phyloP scores from a whole-genome alignment of 2,888 invertebrate species.

The Leptopilina myrica region DNA sequence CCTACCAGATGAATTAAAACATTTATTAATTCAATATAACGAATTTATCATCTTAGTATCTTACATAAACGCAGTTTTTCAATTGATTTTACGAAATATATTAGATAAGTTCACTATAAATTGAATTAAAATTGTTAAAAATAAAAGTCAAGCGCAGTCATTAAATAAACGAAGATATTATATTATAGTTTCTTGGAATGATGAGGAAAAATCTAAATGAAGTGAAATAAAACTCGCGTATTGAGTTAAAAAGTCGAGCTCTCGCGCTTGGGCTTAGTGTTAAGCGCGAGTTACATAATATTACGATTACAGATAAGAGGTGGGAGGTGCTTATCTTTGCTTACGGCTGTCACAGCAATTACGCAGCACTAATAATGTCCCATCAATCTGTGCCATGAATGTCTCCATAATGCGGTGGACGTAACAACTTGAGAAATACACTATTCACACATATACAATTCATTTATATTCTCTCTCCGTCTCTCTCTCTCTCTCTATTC shows the following conservation, averaged over 20 bases:
- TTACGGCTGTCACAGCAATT: constrained; percentile 59
- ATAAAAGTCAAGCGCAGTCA: no score
- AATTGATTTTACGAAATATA: no score
- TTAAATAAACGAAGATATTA: not conserved
- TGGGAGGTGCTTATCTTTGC: constrained; percentile 61
- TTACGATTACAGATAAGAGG: constrained; percentile 40
- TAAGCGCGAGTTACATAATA: constrained; percentile 44
- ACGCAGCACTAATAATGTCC: constrained; percentile 52
- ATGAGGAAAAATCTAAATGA: constrained; percentile 2
- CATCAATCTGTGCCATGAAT: constrained; percentile 46
- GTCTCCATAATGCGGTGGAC: constrained; percentile 1
- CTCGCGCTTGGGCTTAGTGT: not conserved
- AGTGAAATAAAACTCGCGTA: constrained; percentile 16
- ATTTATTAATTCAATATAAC: no score
- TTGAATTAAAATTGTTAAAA: no score
- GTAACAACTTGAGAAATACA: not conserved
- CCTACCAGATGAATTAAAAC: no score
- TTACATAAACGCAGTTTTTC: no score
- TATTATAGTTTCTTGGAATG: not conserved
- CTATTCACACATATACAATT: not conserved
- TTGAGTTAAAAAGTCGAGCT: constrained; percentile 11
- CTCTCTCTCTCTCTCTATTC: no score
- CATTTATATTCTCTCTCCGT: no score
- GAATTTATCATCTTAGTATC: no score
- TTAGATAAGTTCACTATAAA: no score